Percentiles rank a stretch among this genome's conserved stretches.
Evolutionary conservation across 2,888 invertebrate genomes (phyloP).

Genomic region (Zootermopsis nevadensis): DNA sequence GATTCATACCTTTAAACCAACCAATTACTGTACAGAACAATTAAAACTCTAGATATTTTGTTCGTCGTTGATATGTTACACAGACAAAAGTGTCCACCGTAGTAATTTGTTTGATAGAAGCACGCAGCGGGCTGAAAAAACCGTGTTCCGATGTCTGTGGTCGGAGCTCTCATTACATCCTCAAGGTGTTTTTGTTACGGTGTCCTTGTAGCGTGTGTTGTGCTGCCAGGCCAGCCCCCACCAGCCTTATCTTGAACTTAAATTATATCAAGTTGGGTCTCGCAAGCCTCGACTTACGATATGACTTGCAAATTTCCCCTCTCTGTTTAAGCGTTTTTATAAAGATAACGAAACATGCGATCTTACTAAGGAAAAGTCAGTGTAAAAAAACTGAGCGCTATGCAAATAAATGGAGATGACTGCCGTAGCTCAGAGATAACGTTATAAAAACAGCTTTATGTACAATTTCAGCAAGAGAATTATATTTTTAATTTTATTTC

Average conservation of each 20-base stretch:
- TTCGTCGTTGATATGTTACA: too few relatives aligned
- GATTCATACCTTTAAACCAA: too few relatives aligned
- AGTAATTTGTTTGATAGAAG: neutral
- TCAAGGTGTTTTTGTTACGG: constrained; percentile 1
- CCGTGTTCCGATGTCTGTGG: neutral
- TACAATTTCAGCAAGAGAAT: constrained; percentile 2
- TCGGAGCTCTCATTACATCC: neutral
- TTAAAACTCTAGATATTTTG: too few relatives aligned
- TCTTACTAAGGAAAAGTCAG: constrained; percentile 1
- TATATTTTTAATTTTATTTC: constrained; percentile 24
- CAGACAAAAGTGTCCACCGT: too few relatives aligned
- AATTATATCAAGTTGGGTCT: constrained; percentile 15
- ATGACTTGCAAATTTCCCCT: constrained; percentile 30
- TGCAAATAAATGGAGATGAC: constrained; percentile 10
- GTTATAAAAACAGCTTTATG: neutral
- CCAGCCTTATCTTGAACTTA: constrained; percentile 20
- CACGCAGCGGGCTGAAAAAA: neutral
- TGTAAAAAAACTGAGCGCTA: constrained; percentile 8
- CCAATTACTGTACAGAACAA: too few relatives aligned
- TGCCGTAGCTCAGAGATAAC: neutral
- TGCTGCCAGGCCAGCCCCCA: neutral
- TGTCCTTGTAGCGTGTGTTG: constrained; percentile 3
- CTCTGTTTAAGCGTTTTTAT: constrained; percentile 31
- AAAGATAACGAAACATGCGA: constrained; percentile 33
- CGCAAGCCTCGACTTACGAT: neutral